Evolutionary conservation across 1,140 invertebrate species (phyloP), one percentile per base, ranked within the genome.

Genomic region (Nylanderia fulva): DNA sequence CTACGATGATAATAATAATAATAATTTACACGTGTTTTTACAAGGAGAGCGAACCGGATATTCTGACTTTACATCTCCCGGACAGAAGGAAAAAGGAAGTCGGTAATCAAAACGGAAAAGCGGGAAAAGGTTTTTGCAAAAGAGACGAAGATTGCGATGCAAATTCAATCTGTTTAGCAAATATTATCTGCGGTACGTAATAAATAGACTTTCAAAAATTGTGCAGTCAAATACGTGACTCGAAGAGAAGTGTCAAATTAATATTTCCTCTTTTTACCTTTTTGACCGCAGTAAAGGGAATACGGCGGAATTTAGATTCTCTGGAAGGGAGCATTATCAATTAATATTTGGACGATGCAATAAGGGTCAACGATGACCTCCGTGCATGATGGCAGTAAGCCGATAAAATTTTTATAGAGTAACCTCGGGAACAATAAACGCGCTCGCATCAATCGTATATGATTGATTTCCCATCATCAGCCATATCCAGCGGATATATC

Each of bases 21-120:
- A n/a, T n/a, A n/a, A 66, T 56, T 60, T 18, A 9, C 11, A 4
- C 13, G 18, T 69, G 8, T 36, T 48, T 42, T 58, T 1, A 15
- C 15, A 56, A 63, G 11, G 21, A 90, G 90, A 72, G 71, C 79
- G 84, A 89, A n/a, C 54, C 75, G 18, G 90, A 88, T 27, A 54
- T 90, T 27, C 52, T 91, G 33, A 56, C 86, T 21, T n/a, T 91
- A n/a, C 80, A 90, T 33, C 36, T 91, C 0, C 83, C 88, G 36
- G 84, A 90, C 33, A 52, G 45, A 45, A 68, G 68, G 29, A 91
- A 74, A 71, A 83, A 89, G 6, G 85, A 87, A 54, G 7, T 61
- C 11, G n/a, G 77, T 77, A 84, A 33, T 18, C 24, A 69, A n/a
- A 11, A 21, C 1, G 64, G n/a, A n/a, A 42, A 21, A 3, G n/a